Percentiles rank a stretch among this genome's conserved stretches.
phyloP scores from a whole-genome alignment of 2,888 invertebrate genomes.

The Mythimna vitellina region DNA sequence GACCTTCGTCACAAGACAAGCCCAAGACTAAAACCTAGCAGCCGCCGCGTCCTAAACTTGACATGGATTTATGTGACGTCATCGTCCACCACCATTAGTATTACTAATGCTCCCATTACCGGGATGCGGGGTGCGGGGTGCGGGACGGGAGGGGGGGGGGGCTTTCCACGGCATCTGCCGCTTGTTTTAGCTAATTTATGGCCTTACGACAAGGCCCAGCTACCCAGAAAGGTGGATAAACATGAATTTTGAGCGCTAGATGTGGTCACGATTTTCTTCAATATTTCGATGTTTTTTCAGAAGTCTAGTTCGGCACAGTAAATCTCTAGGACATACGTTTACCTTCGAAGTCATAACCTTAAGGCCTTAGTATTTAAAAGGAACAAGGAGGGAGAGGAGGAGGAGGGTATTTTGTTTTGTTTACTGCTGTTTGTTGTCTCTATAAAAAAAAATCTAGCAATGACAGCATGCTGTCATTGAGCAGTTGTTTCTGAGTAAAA shows the following conservation, averaged over 20 bases:
- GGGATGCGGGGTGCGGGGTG: constrained; percentile 71
- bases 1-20: constrained; percentile 35
- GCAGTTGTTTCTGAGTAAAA: background rate
- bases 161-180: constrained; percentile 85
- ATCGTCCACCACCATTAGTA: constrained; percentile 88
- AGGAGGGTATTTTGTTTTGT: too few relatives aligned
- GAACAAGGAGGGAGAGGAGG: too few relatives aligned
- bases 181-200: constrained; percentile 91
- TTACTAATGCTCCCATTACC: constrained; percentile 89
- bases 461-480: too few relatives aligned
- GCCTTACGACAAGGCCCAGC: constrained; percentile 80
- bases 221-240: constrained; percentile 78
- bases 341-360: too few relatives aligned
- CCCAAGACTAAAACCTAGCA: constrained; percentile 63
- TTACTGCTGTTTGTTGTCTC: too few relatives aligned
- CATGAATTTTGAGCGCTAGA: constrained; percentile 65
- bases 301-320: background rate
- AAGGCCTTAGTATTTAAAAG: too few relatives aligned
- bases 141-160: constrained; percentile 67
- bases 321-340: background rate
- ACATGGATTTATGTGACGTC: constrained; percentile 90
- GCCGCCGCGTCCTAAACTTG: constrained; percentile 82
- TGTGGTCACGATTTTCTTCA: constrained; percentile 44
- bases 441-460: too few relatives aligned
- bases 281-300: background rate